Evolutionary conservation across 2,113 vertebrate species (phyloP).

Genomic region (Psittacula cyanocephala): DNA sequence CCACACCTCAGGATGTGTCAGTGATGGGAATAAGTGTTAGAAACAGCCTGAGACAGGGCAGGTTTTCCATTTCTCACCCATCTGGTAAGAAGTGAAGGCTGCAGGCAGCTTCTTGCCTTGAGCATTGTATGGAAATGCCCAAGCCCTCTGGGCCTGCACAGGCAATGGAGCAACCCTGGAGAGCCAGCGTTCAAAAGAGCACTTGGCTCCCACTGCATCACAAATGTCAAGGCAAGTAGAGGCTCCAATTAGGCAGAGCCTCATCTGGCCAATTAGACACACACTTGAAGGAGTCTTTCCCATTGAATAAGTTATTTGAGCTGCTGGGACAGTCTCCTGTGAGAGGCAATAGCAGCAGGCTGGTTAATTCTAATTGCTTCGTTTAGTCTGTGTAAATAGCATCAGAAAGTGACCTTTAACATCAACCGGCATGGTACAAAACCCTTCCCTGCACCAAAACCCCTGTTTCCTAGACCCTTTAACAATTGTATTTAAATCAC

Average conservation of each 20-base stretch:
- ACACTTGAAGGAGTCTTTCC: not conserved
- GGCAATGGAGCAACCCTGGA: not conserved
- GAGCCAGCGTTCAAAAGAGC: not conserved
- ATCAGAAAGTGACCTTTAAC: not conserved
- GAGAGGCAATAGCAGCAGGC: not conserved
- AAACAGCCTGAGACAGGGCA: not conserved
- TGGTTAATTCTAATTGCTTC: constrained; percentile 21
- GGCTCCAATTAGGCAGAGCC: not conserved
- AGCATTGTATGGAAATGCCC: not conserved
- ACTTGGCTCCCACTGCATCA: not conserved
- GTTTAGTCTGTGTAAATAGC: not conserved
- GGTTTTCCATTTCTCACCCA: not conserved
- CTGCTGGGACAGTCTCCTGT: not conserved
- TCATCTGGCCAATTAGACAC: not conserved
- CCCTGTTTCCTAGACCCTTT: not conserved
- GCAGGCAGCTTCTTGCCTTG: not conserved
- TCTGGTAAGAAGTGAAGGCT: not conserved
- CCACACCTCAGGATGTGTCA: not conserved
- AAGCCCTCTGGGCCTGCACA: not conserved
- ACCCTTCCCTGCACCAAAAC: not conserved
- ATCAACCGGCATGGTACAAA: not conserved
- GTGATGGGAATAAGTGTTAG: not conserved
- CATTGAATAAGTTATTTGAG: not conserved
- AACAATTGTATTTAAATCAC: not conserved
- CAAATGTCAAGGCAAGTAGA: not conserved